Base-by-base conservation (phyloP, 2,888 invertebrate genomes). In the Drosophila kambysellisi region DNA sequence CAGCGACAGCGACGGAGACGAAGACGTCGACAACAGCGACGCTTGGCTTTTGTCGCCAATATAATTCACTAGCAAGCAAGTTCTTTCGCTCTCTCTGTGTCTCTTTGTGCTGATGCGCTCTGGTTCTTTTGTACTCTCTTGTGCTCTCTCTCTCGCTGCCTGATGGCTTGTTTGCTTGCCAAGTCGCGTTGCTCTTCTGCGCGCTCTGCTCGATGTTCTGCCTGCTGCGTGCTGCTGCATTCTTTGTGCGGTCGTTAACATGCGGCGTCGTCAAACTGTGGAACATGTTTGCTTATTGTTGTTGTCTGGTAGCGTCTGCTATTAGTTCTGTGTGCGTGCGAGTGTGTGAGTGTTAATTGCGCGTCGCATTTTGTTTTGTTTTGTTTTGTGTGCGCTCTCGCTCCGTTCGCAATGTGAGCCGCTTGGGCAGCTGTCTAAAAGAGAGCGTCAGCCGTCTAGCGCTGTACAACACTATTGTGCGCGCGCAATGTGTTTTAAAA, bases 241-340 rank as follows among this genome's bases (percentile, higher is more conserved):
- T 83, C 81, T 81, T 74, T 77, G 74, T 74, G 88, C 88, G 89
- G 88, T 91, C 91, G 86, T 91, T 91, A 86, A 91, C 91, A 81
- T 83, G 86, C 87, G 74, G 70, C 74, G 70, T 56, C 81, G 71
- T 66, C 74, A 70, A 74, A 79, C 70, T 85, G 82, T 82, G 86
- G 83, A 87, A 81, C 79, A 69, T 88, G 81, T 87, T 82, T 79
- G 65, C 62, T 72, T 64, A 66, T 35, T 70, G 69, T 67, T 69
- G 52, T 52, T 57, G 52, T 67, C 39, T 61, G 68, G 64, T 46
- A 41, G 74, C 63, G 69, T 81, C 74, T 68, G 63, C 52, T 59
- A 53, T 70, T 70, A 46, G 60, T 70, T 59, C 35, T 54, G 41
- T 53, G 29, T 58, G 51, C 62, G 53, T 68, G 60, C 15, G 68